Base-by-base conservation (phyloP, 2,113 vertebrate species). In the Cephalopterus ornatus region DNA sequence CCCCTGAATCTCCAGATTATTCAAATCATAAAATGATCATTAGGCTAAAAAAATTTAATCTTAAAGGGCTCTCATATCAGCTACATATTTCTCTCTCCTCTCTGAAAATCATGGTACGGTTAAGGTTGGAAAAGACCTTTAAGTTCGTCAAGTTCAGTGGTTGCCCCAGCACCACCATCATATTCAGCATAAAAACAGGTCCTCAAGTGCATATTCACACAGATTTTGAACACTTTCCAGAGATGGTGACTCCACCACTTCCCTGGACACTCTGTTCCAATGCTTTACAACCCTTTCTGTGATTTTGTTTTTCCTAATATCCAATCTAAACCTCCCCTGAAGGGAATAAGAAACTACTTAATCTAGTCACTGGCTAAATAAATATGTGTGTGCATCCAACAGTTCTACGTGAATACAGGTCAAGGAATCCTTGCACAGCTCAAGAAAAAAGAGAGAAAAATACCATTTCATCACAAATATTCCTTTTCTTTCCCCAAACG, bases 71-170 rank as follows among this genome's bases (percentile, higher is more conserved):
- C 12, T 19, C 3, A 37, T 74, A n/a, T 26, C 62, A 6, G 13
- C 4, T 30, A 10, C 1, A 0, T 24, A n/a, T 74, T 49, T 70
- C 35, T 12, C 4, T 70, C 39, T 12, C 8, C 1, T 16, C 3
- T 44, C 32, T 59, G 42, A 76, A 19, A 63, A 42, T 32, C 13
- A 10, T 14, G 12, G 27, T 32, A 22, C 32, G 19, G 12, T 42
- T 42, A 22, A 32, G 28, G 19, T 42, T 42, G 39, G 39, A 63
- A 41, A 42, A 63, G 28, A 63, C 61, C 27, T 14, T 63, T 41
- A 63, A 63, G 61, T 14, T 42, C 39, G 30, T 42, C 26, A 30
- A 42, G 39, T 7, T 19, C 18, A 42, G 22, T 32, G 39, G 12
- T 41, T 39, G 30, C 28, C 6, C 37, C 62, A 63, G 61, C 8